Percentiles rank a stretch among this genome's conserved stretches.
Evolutionary conservation across 2,888 invertebrate genomes (phyloP).

Genomic region (Pteria penguin): DNA sequence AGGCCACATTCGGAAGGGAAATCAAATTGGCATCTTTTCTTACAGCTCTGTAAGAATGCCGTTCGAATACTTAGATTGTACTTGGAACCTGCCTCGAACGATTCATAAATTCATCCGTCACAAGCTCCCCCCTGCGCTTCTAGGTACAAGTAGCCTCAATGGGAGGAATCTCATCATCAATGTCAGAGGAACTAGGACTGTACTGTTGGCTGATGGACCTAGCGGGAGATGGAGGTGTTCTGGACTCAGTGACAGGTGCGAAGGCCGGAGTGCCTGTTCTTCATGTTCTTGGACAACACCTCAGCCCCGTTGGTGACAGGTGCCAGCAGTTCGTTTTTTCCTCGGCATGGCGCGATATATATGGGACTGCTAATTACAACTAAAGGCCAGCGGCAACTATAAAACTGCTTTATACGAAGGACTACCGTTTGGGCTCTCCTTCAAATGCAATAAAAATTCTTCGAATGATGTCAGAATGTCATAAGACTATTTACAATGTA

Average conservation of each 20-base stretch:
- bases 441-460: no score
- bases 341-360: neutral
- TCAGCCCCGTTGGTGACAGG: no score
- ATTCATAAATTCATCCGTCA: neutral
- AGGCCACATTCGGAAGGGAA: no score
- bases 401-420: neutral
- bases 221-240: neutral
- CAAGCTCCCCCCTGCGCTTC: neutral
- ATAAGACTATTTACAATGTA: no score
- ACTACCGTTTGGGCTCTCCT: neutral
- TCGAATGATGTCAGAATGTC: no score
- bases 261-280: no score
- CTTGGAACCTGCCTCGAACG: no score
- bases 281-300: no score
- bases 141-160: neutral
- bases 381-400: neutral
- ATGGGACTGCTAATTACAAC: neutral
- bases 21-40: no score
- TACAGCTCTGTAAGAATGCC: no score
- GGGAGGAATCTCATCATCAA: neutral
- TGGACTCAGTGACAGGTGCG: neutral
- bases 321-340: neutral
- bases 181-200: constrained; percentile 4
- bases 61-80: no score
- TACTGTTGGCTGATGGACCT: neutral